Evolutionary conservation across 2,888 invertebrate genomes (phyloP).

Genomic region (Plebejus argus): DNA sequence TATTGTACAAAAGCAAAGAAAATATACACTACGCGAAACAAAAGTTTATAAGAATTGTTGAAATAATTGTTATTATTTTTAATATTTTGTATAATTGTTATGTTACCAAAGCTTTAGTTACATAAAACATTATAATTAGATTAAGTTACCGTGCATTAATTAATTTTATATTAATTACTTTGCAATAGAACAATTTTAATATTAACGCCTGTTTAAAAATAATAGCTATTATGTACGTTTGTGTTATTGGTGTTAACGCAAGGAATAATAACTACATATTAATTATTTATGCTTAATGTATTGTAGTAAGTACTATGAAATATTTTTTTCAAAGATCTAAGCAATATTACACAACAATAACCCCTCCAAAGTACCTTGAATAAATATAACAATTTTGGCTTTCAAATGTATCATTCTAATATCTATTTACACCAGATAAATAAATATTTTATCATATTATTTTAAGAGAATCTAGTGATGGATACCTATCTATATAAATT

Average conservation of each 20-base stretch:
- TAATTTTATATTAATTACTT: no score
- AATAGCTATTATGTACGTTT: not conserved
- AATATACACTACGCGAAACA: no score
- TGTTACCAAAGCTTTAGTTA: slow-evolving; percentile 16
- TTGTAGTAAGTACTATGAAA: no score
- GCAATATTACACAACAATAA: not conserved
- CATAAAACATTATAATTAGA: not conserved
- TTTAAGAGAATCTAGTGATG: not conserved
- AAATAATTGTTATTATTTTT: not conserved
- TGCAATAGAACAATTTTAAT: not conserved
- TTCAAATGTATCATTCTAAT: not conserved
- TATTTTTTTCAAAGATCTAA: not conserved
- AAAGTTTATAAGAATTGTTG: not conserved
- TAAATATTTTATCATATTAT: not conserved
- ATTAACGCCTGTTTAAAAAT: not conserved
- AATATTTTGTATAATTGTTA: not conserved
- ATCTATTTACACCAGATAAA: not conserved
- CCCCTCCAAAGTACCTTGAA: not conserved
- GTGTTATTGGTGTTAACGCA: not conserved
- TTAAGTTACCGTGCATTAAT: not conserved
- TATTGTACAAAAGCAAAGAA: slow-evolving; percentile 11
- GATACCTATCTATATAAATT: not conserved
- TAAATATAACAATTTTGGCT: not conserved
- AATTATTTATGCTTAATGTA: no score
- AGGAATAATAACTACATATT: not conserved